Evolutionary conservation across 2,888 invertebrate species (phyloP).

Genomic region (Microctonus aethiopoides): DNA sequence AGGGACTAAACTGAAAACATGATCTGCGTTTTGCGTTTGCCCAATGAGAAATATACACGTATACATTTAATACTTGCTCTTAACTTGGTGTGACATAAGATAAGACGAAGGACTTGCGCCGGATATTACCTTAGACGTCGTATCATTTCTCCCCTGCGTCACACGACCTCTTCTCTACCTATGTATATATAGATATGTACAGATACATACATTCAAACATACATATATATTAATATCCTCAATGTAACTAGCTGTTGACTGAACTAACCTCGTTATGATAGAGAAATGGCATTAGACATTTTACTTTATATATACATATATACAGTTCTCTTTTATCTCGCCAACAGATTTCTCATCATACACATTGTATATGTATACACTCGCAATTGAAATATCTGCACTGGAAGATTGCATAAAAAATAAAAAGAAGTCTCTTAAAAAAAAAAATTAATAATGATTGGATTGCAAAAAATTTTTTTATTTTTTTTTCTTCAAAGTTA

Average conservation of each 20-base stretch:
- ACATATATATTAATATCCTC: not conserved
- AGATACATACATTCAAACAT: too few species aligned
- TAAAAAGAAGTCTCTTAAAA: not conserved
- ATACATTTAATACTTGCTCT: not conserved
- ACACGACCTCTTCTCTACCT: constrained; percentile 7
- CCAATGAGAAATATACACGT: not conserved
- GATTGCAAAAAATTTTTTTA: too few species aligned
- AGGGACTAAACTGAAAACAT: not conserved
- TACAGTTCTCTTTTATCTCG: not conserved
- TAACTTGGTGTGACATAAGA: constrained; percentile 8
- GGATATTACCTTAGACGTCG: constrained; percentile 25
- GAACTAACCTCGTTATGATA: constrained; percentile 52
- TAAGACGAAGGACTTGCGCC: constrained; percentile 21
- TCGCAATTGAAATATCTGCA: not conserved
- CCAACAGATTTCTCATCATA: not conserved
- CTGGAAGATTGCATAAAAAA: not conserved
- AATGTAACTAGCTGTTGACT: constrained; percentile 45
- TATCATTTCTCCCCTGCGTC: constrained; percentile 6
- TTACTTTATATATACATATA: not conserved
- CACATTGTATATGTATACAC: not conserved
- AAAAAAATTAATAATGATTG: not conserved
- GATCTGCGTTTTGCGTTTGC: constrained; percentile 13
- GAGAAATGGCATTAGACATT: constrained; percentile 46
- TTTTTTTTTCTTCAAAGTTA: not conserved
- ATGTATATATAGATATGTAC: not conserved